Evolutionary conservation across 2,888 invertebrate genomes (phyloP).

Genomic region (Clistopyga incitator): DNA sequence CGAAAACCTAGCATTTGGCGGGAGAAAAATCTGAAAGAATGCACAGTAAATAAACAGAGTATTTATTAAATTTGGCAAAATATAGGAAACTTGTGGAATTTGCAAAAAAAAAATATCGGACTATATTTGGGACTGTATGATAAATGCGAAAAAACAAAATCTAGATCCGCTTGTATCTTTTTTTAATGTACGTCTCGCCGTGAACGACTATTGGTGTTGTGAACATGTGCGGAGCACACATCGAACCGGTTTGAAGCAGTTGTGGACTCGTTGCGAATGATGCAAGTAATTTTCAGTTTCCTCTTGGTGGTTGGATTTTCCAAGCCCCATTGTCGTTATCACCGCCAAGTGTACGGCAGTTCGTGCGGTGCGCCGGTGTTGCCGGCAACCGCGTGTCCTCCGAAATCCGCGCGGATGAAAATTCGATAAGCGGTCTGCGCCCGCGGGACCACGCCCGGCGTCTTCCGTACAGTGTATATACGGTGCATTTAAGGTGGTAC

Average conservation of each 20-base stretch:
- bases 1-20: too few species aligned
- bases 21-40: too few species aligned
- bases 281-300: conserved; percentile 36
- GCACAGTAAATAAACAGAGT: too few species aligned
- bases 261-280: conserved; percentile 31
- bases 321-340: conserved; percentile 51
- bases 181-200: too few species aligned
- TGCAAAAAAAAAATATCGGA: too few species aligned
- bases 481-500: conserved; percentile 1
- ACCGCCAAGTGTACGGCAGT: conserved; percentile 65
- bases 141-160: too few species aligned
- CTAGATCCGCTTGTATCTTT: too few species aligned
- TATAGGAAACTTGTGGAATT: too few species aligned
- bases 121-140: too few species aligned
- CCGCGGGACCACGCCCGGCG: conserved; percentile 45
- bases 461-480: neutral
- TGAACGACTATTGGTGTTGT: too few species aligned
- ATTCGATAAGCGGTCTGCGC: conserved; percentile 55
- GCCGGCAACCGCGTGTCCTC: conserved; percentile 29
- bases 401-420: conserved; percentile 57
- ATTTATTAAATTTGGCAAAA: too few species aligned
- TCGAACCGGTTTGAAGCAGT: neutral
- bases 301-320: conserved; percentile 27
- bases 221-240: too few species aligned
- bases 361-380: conserved; percentile 32